Conservation (phyloP, 1,140 invertebrate genomes). For the Zaprionus inermis region DNA sequence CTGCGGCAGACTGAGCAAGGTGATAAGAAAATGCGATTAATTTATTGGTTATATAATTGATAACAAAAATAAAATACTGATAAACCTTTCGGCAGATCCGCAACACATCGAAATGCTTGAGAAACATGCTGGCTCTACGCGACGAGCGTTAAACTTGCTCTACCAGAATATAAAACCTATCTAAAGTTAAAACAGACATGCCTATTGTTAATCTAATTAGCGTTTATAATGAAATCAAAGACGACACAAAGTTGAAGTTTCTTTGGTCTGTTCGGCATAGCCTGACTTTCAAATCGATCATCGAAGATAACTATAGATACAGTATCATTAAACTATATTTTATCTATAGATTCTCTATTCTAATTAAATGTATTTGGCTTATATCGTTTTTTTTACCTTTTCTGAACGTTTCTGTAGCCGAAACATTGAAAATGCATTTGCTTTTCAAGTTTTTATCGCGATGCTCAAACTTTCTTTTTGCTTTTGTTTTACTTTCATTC, state of each 20-base stretch:
- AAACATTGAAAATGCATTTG: no score
- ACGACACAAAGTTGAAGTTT: constrained; percentile 2
- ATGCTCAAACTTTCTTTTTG: background rate
- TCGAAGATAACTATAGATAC: constrained; percentile 8
- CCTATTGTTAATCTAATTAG: constrained; percentile 74
- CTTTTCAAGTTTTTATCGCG: no score
- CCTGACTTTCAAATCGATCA: background rate
- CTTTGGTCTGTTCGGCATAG: background rate
- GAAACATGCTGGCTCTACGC: constrained; percentile 44
- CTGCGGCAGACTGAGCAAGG: constrained; percentile 62
- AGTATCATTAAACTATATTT: background rate
- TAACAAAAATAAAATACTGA: background rate
- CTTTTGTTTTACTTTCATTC: background rate
- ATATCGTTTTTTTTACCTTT: no score
- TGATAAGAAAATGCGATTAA: no score
- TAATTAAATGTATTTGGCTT: no score
- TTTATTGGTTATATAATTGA: background rate
- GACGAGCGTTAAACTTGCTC: constrained; percentile 35
- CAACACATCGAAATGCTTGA: constrained; percentile 56
- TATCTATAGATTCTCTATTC: no score
- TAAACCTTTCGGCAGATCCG: constrained; percentile 38
- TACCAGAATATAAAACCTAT: constrained; percentile 9
- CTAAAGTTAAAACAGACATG: constrained; percentile 34
- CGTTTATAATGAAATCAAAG: constrained; percentile 55
- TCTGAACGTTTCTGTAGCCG: no score